Evolutionary conservation across 1,140 invertebrate species (phyloP), one percentile per base, ranked within the genome.

Genomic region (Oryctes rhinoceros): DNA sequence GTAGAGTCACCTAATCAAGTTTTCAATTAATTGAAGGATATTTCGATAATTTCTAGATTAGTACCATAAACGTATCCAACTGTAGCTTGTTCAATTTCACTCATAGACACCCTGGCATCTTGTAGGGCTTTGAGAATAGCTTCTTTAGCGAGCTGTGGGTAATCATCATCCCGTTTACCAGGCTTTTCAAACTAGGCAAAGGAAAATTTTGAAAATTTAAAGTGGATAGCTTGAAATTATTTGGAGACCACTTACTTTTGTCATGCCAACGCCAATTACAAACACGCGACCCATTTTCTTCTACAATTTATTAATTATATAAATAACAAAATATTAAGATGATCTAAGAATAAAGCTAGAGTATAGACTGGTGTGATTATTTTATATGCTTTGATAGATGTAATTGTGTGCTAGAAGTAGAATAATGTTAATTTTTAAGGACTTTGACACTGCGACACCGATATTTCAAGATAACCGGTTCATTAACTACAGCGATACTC

Each of bases 221-320:
- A 79, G 39, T 47, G 24, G 10, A 39, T 62, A 18, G 24, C 0
- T 48, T 39, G 18, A 62, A 59, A 62, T n/a, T 6, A 30, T 7
- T 48, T 39, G 3, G 44, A 39, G 39, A n/a, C 6, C 78, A 83
- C 79, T 87, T 89, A 94, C 93, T 90, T 96, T 98, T 30, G 98
- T 99, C 98, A 99, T 99, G 79, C 97, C 98, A 83, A 99, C 97
- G 81, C 98, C 98, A 83, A 99, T 91, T 79, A 99, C 96, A 88
- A 93, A 99, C 37, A 99, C 96, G 88, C 91, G 89, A 76, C 81
- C 85, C 86, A 87, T 86, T 85, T 86, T 83, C 20, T 47, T 62
- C 24, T 20, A 62, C 9, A 4, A 62, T 62, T 62, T n/a, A 62
- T 11, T 20, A 62, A 30, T 30, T 30, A 30, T 30, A 65, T 1